Evolutionary conservation across 2,797 vertebrate species (phyloP).

Genomic region (Mus minutoides): DNA sequence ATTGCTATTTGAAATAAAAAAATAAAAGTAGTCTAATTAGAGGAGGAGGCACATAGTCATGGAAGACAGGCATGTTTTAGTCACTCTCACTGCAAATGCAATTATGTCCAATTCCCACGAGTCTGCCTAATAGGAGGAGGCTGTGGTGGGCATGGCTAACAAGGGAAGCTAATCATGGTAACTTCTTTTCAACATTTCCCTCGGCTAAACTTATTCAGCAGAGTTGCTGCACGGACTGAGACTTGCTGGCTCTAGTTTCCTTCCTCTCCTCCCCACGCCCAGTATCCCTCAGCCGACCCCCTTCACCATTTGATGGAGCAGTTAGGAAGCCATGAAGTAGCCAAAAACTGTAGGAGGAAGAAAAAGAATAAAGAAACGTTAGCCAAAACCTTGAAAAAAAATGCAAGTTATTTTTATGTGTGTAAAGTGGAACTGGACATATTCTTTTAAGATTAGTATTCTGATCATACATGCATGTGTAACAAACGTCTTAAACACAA

Average conservation of each 20-base stretch:
- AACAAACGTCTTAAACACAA: not conserved
- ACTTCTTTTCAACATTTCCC: conserved; percentile 61
- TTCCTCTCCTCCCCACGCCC: conserved; percentile 63
- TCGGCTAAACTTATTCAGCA: conserved; percentile 65
- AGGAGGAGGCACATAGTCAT: conserved; percentile 9
- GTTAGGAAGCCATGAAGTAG: not conserved
- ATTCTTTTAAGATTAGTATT: not conserved
- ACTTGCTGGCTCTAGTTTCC: conserved; percentile 57
- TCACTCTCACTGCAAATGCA: conserved; percentile 60
- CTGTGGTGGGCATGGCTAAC: conserved; percentile 31
- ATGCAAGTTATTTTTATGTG: not conserved
- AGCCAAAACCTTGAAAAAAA: not conserved
- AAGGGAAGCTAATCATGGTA: conserved; percentile 52
- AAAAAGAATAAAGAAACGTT: conserved; percentile 37
- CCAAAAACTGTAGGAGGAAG: conserved; percentile 56
- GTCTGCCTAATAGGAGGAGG: conserved; percentile 47
- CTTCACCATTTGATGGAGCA: conserved; percentile 9
- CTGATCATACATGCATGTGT: not conserved
- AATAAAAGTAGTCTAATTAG: conserved; percentile 37
- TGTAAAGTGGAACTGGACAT: not conserved
- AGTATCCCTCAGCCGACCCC: not conserved
- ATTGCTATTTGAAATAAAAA: conserved; percentile 45
- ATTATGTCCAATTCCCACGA: conserved; percentile 64
- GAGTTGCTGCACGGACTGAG: conserved; percentile 56
- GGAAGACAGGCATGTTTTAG: conserved; percentile 22